Conservation (phyloP, 1,140 invertebrate genomes). For the Spodoptera litura region DNA sequence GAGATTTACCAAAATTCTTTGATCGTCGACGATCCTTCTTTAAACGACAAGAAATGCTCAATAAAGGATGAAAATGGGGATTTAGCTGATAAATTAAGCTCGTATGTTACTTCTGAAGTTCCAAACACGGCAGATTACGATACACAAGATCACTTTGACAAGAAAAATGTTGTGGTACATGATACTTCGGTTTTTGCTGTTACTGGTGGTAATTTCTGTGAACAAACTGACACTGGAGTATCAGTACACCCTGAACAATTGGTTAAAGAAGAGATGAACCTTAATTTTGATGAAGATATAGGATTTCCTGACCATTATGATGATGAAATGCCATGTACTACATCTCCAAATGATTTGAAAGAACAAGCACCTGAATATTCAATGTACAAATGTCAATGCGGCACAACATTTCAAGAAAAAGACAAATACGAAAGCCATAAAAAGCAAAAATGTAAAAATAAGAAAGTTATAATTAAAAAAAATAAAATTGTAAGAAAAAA, state of each 20-base stretch:
- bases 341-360: slow-evolving; percentile 8
- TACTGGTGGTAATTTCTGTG: neutral
- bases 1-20: slow-evolving; percentile 46
- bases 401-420: slow-evolving; percentile 41
- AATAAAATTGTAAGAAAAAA: slow-evolving; percentile 10
- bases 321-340: neutral
- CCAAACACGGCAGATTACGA: neutral
- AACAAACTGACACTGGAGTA: neutral
- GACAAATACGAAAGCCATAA: slow-evolving; percentile 45
- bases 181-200: slow-evolving; percentile 2
- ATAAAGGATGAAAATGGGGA: slow-evolving; percentile 36
- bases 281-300: slow-evolving; percentile 19
- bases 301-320: slow-evolving; percentile 11
- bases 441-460: slow-evolving; percentile 40
- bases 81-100: slow-evolving; percentile 8
- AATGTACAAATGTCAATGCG: slow-evolving; percentile 42
- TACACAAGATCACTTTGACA: slow-evolving; percentile 14
- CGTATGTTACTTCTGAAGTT: neutral
- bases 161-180: slow-evolving; percentile 23
- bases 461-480: slow-evolving; percentile 26
- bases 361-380: neutral
- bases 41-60: slow-evolving; percentile 34
- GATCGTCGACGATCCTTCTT: slow-evolving; percentile 34
- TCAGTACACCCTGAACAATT: neutral
- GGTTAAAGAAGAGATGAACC: slow-evolving; percentile 16